Evolutionary conservation across 2,797 vertebrate genomes (phyloP).

Genomic region (Acrocephalus scirpaceus): DNA sequence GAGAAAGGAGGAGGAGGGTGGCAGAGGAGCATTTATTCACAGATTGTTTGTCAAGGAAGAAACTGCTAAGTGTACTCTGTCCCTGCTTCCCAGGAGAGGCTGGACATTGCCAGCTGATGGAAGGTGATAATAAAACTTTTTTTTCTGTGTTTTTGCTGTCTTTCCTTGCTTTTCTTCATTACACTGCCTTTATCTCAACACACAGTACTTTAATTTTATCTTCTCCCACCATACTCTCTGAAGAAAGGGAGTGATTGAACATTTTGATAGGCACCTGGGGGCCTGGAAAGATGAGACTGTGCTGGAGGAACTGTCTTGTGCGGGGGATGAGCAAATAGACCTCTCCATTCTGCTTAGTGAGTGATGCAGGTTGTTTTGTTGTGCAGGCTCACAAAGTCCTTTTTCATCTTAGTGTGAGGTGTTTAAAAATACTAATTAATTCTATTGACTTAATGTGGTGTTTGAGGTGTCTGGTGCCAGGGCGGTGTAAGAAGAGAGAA

Average conservation of each 20-base stretch:
- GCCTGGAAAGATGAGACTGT: background rate
- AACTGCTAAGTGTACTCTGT: background rate
- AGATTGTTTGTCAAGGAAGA: background rate
- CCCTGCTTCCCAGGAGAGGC: background rate
- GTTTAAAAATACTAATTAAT: background rate
- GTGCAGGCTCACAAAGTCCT: background rate
- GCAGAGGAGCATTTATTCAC: background rate
- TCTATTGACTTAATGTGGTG: background rate
- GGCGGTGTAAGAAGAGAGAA: background rate
- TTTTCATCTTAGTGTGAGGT: background rate
- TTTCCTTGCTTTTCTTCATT: background rate
- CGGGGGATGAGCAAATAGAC: background rate
- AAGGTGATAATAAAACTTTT: background rate
- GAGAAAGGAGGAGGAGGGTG: background rate
- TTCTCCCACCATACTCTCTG: background rate
- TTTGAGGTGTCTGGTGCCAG: background rate
- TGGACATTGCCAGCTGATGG: background rate
- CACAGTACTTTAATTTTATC: background rate
- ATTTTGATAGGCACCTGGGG: background rate
- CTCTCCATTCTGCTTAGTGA: background rate
- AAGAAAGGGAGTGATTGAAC: background rate
- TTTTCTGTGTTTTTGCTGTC: background rate
- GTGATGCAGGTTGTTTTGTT: background rate
- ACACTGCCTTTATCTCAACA: background rate
- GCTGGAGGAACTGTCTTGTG: background rate